Evolutionary conservation across 1,140 invertebrate genomes (phyloP).

Genomic region (Diachasma alloeum): DNA sequence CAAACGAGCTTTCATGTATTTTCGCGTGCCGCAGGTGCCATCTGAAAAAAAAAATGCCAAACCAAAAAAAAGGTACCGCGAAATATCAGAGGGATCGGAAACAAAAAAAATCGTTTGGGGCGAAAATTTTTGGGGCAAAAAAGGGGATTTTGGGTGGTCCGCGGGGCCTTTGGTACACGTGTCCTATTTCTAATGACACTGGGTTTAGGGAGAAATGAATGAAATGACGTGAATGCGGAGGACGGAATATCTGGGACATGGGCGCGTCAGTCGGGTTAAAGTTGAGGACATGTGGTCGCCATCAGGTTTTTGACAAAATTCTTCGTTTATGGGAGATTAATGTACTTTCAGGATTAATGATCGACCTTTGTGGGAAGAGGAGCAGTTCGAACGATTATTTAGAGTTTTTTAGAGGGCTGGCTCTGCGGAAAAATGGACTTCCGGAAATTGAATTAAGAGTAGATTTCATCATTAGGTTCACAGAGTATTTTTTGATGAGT

Average conservation of each 20-base stretch:
- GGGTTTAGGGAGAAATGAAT: not conserved
- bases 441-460: too few relatives aligned
- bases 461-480: too few relatives aligned
- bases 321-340: constrained; percentile 51
- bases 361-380: constrained; percentile 17
- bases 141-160: constrained; percentile 17
- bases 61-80: not conserved
- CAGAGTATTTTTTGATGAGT: too few relatives aligned
- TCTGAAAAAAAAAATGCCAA: not conserved
- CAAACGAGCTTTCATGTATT: constrained; percentile 46
- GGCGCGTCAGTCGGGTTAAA: constrained; percentile 27
- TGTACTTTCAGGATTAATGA: constrained; percentile 62
- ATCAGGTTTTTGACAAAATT: not conserved
- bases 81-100: not conserved
- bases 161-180: constrained; percentile 7
- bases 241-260: constrained; percentile 16
- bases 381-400: too few relatives aligned
- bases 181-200: constrained; percentile 27
- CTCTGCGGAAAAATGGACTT: too few relatives aligned
- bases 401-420: too few relatives aligned
- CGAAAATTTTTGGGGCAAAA: not conserved
- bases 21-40: constrained; percentile 34
- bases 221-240: constrained; percentile 5
- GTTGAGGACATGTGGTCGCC: constrained; percentile 18
- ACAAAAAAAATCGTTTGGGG: not conserved